A percentile compares a stretch with the other conserved stretches of the same genome.
phyloP scores from a whole-genome alignment of 2,888 invertebrate genomes.

The Gymnocheta viridis region DNA sequence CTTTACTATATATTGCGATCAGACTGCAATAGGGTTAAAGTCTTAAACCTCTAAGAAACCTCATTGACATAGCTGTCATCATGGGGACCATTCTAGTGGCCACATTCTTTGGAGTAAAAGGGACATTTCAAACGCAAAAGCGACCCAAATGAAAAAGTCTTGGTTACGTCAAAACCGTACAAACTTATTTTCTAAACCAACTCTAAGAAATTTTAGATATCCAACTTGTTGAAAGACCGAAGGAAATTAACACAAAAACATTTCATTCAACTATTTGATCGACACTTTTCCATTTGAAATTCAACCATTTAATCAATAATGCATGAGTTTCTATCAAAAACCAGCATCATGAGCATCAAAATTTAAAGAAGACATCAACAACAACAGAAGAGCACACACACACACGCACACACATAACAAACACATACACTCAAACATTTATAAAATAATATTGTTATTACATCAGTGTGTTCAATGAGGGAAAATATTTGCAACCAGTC shows the following conservation, averaged over 20 bases:
- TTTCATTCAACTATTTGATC: conserved; percentile 35
- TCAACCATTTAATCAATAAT: conserved; percentile 37
- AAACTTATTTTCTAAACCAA: too few species aligned
- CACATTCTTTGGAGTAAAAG: too few species aligned
- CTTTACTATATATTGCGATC: too few species aligned
- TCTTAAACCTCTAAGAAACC: too few species aligned
- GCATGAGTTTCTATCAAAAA: conserved; percentile 33
- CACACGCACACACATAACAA: neutral
- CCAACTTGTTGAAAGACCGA: neutral
- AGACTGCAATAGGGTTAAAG: too few species aligned
- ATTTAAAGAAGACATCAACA: conserved; percentile 10
- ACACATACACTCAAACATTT: conserved; percentile 13
- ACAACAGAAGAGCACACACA: neutral
- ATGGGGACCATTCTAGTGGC: too few species aligned
- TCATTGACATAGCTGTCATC: too few species aligned
- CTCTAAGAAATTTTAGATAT: neutral
- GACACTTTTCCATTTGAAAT: neutral
- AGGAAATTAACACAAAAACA: conserved; percentile 8
- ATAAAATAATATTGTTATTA: conserved; percentile 28
- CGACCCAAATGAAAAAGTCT: too few species aligned
- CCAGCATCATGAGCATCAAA: conserved; percentile 40
- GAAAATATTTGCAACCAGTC: conserved; percentile 58
- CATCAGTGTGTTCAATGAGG: conserved; percentile 51
- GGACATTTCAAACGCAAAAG: too few species aligned
- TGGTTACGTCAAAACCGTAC: too few species aligned